These are phyloP conservation scores for Eleginops maclovinus DNA, from an alignment of 2,113 vertebrate species.

Conservation along the genomic window DNA sequence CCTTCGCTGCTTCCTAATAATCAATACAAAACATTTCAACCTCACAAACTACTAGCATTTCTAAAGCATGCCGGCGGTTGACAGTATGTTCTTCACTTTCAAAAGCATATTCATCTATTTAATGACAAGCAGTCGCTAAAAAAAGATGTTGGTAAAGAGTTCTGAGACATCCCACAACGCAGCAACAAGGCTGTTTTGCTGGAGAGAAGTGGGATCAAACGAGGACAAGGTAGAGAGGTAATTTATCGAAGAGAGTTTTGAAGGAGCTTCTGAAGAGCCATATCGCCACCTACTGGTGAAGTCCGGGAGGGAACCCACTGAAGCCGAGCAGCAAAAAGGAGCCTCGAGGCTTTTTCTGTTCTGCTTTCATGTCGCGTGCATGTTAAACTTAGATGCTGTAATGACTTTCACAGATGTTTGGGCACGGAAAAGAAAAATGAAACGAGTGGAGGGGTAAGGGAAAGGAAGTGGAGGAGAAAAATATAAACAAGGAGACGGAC, in stretches of 20 bases:
- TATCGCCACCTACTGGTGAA: slow-evolving; percentile 78
- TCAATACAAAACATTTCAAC: slow-evolving; percentile 4
- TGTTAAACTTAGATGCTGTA: neutral
- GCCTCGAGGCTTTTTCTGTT: neutral
- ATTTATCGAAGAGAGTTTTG: neutral
- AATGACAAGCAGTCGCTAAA: neutral
- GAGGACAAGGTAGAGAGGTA: slow-evolving; percentile 26
- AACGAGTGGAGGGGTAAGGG: neutral
- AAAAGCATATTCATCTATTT: slow-evolving; percentile 57
- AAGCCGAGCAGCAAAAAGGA: slow-evolving; percentile 7
- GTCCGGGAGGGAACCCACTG: neutral
- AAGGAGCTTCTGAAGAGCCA: slow-evolving; percentile 62
- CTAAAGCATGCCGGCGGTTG: neutral
- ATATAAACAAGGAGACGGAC: neutral
- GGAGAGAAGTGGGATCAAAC: slow-evolving; percentile 50
- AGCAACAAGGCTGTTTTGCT: slow-evolving; percentile 30
- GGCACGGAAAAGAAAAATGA: neutral
- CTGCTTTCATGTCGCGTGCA: slow-evolving; percentile 13
- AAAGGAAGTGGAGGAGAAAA: neutral
- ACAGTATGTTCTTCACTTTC: neutral
- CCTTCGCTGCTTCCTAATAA: neutral
- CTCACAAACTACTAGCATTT: neutral
- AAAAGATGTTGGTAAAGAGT: neutral
- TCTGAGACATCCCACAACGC: slow-evolving; percentile 14
- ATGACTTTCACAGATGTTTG: slow-evolving; percentile 24